Evolutionary conservation across 2,113 vertebrate species (phyloP).

Genomic region (Sylvia atricapilla): DNA sequence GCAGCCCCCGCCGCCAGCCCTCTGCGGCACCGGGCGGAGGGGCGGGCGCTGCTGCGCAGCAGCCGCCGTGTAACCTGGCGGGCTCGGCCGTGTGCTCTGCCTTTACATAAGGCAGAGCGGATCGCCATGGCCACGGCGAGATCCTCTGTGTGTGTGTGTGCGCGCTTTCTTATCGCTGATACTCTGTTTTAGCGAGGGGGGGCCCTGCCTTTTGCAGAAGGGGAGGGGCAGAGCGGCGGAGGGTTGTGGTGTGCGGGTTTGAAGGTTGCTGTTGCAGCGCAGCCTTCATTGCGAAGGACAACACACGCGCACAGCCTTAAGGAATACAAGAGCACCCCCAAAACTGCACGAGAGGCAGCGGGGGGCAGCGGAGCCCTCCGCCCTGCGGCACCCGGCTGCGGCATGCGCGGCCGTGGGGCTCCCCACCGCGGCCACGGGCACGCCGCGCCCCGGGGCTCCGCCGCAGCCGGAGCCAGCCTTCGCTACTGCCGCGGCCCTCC

Average conservation of each 20-base stretch:
- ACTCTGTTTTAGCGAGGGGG: neutral
- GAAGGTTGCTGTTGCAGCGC: neutral
- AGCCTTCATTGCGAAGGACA: neutral
- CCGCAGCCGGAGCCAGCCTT: neutral
- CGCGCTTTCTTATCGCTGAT: neutral
- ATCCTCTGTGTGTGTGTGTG: neutral
- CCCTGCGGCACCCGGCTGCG: neutral
- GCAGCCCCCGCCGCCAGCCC: neutral
- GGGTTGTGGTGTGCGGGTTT: neutral
- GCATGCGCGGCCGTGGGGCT: neutral
- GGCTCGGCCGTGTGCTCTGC: slow-evolving; percentile 26
- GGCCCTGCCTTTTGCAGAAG: neutral
- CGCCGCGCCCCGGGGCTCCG: neutral
- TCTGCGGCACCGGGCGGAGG: slow-evolving; percentile 61
- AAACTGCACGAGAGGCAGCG: neutral
- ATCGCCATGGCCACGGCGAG: neutral
- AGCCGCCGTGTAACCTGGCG: neutral
- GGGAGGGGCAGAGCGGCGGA: neutral
- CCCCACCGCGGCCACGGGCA: neutral
- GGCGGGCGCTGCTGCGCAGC: slow-evolving; percentile 33
- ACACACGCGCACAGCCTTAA: neutral
- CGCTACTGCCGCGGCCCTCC: neutral
- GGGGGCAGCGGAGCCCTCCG: neutral
- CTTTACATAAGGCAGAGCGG: neutral
- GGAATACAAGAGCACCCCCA: neutral